A percentile compares a stretch with the other conserved stretches of the same genome.
phyloP scores from a whole-genome alignment of 2,888 invertebrate genomes.

The Pelosia muscerda region DNA sequence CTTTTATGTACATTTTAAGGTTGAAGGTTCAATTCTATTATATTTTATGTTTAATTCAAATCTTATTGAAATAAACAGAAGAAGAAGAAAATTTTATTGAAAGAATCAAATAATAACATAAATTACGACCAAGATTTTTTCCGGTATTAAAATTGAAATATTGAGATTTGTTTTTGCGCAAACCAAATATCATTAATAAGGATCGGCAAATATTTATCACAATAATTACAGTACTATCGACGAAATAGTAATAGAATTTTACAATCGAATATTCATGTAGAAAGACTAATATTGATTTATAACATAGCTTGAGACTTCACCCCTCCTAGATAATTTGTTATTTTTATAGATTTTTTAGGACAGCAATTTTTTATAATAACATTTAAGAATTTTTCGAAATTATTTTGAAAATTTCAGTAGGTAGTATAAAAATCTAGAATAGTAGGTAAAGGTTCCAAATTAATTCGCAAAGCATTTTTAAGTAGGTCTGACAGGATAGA shows the following conservation, averaged over 20 bases:
- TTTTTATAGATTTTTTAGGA: constrained; percentile 20
- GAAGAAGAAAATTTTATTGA: no score
- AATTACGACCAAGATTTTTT: neutral
- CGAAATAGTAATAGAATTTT: constrained; percentile 40
- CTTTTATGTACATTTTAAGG: neutral
- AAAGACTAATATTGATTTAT: constrained; percentile 49
- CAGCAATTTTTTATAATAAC: constrained; percentile 22
- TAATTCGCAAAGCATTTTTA: constrained; percentile 18
- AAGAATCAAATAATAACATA: neutral
- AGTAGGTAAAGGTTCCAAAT: constrained; percentile 9
- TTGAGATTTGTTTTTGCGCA: neutral
- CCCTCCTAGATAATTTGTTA: constrained; percentile 30
- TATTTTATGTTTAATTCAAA: neutral
- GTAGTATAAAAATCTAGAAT: constrained; percentile 8
- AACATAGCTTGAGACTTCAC: constrained; percentile 40
- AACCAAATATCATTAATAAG: neutral
- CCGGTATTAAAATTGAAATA: neutral
- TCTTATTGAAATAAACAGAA: neutral
- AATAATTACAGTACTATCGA: constrained; percentile 42
- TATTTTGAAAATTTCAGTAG: constrained; percentile 1
- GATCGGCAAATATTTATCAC: constrained; percentile 15
- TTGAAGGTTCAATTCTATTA: neutral
- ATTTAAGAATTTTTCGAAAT: constrained; percentile 15
- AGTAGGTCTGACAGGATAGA: constrained; percentile 9
- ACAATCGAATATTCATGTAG: constrained; percentile 50